Evolutionary conservation across 1,140 invertebrate species (phyloP).

Genomic region (Lasaia peninsularis): DNA sequence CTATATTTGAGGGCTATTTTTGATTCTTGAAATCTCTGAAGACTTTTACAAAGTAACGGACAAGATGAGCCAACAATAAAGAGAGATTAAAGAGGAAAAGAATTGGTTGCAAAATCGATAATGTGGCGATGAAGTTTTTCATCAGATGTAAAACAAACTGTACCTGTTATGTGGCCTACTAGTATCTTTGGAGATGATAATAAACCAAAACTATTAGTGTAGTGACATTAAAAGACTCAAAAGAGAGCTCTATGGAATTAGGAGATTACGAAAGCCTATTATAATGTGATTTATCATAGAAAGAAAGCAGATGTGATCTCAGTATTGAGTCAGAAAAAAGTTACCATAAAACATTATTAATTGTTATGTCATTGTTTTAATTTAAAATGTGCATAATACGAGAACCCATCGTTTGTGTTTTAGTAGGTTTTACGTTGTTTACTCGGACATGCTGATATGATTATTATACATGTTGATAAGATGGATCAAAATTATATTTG

Average conservation of each 20-base stretch:
- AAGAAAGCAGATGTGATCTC: conserved; percentile 57
- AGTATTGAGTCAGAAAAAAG: conserved; percentile 20
- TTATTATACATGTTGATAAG: too few relatives aligned
- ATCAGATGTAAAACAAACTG: conserved; percentile 29
- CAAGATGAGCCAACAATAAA: conserved; percentile 10
- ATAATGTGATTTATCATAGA: conserved; percentile 59
- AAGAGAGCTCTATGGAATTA: conserved; percentile 13
- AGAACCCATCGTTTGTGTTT: not conserved
- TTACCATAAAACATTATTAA: conserved; percentile 14
- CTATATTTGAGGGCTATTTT: conserved; percentile 79
- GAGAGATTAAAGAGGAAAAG: not conserved
- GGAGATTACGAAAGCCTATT: conserved; percentile 50
- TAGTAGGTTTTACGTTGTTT: not conserved
- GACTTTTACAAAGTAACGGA: conserved; percentile 67
- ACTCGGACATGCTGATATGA: not conserved
- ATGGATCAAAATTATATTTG: too few relatives aligned
- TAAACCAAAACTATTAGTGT: conserved; percentile 44
- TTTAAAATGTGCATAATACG: not conserved
- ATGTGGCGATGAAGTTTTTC: conserved; percentile 25
- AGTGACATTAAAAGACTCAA: conserved; percentile 26
- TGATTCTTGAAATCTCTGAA: conserved; percentile 78
- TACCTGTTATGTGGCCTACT: conserved; percentile 56
- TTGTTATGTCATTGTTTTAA: conserved; percentile 17
- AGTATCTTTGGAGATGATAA: conserved; percentile 34
- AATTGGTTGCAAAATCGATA: not conserved